Base-by-base conservation (phyloP, 2,888 invertebrate species). In the Ophion obscuratus region DNA sequence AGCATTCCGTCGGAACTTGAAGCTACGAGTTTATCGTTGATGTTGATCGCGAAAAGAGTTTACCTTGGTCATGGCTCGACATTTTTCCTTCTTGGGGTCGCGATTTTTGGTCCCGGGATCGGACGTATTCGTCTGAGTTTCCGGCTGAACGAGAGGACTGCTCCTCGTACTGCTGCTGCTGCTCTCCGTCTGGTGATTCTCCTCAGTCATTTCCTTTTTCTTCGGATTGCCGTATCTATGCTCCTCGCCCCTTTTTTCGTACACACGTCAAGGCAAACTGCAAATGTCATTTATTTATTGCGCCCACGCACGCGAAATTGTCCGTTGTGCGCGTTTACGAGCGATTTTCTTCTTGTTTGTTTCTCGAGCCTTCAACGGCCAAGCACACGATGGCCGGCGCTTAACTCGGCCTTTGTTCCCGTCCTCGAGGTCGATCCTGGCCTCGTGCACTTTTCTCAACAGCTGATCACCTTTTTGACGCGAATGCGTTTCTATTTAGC, bases 61-160 rank as follows among this genome's bases (percentile, higher is more conserved):
- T 89, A 97, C 96, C 95, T 97, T 97, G 66, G 96, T 96, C 92
- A 96, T 95, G 84, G 96, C 96, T 92, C 96, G 96, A 89, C 96
- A 95, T 95, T 96, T 96, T 89, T 95, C 95, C 91, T 96, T 96
- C 89, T 94, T 95, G 79, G 95, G 95, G 89, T 96, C 96, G 92
- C 95, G 95, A 89, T 92, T 94, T 93, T 95, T 96, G 78, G 93
- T 44, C 14, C 77, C 92, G 91, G 94, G 94, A 87, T 93, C 93
- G 67, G 90, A 88, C 84, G 89, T 89, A 83, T 84, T 91, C 57
- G 88, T 84, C 73, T 91, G 92, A 79, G 90, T 87, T 74, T 93
- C 93, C 81, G 94, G 94, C 94, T 95, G 95, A 66, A 88, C 88
- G 80, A 90, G 78, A 87, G 88, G 86, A 10, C 86, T 86, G 66